Evolutionary conservation across 1,140 invertebrate genomes (phyloP).

Genomic region (Nasonia longicornis): DNA sequence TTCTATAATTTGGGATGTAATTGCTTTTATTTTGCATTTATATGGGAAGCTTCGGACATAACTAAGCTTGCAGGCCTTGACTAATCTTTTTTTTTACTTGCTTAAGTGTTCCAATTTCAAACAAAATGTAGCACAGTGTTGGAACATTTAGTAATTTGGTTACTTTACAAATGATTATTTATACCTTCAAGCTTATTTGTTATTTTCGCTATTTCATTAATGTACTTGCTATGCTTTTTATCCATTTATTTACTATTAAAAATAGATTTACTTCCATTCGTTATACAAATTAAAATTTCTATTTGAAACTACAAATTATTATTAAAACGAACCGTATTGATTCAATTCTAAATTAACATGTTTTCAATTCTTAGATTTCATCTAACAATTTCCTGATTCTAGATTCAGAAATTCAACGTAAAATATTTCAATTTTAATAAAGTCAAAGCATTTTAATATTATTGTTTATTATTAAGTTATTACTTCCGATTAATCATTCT

Average conservation of each 20-base stretch:
- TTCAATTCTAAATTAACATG: conserved; percentile 36
- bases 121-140: conserved; percentile 7
- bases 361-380: not conserved
- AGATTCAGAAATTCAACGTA: not conserved
- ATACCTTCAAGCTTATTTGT: not conserved
- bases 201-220: conserved; percentile 6
- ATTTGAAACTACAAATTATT: not conserved
- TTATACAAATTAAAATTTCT: not conserved
- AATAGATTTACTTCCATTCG: too few relatives aligned
- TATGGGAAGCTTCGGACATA: not conserved
- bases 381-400: not conserved
- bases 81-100: not conserved
- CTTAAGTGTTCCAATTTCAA: not conserved
- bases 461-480: too few relatives aligned
- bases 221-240: not conserved
- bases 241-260: not conserved
- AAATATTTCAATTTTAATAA: too few relatives aligned
- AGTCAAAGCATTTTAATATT: too few relatives aligned
- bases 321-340: conserved; percentile 50
- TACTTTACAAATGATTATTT: not conserved
- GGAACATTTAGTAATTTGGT: not conserved
- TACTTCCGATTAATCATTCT: too few relatives aligned
- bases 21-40: not conserved
- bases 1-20: not conserved
- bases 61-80: not conserved